Evolutionary conservation across 2,113 vertebrate genomes (phyloP).

Genomic region (Crotalus helleri): DNA sequence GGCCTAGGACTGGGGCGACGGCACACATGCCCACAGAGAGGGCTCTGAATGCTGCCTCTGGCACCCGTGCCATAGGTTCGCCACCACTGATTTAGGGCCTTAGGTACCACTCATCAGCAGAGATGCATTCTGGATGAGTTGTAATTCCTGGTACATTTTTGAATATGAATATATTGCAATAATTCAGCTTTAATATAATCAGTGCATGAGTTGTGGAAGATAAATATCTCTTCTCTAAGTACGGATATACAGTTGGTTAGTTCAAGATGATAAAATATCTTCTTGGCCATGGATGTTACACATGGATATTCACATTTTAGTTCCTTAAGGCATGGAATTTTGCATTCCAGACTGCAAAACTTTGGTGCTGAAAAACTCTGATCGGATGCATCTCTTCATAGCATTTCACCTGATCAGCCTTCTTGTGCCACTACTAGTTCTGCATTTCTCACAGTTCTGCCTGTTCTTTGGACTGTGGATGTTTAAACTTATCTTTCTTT

Average conservation of each 20-base stretch:
- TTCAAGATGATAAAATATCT: no score
- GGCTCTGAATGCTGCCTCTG: no score
- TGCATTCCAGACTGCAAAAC: no score
- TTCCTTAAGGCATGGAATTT: no score
- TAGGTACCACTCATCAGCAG: background rate
- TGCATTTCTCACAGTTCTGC: background rate
- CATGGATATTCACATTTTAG: no score
- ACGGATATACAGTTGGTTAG: no score
- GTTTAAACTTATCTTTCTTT: background rate
- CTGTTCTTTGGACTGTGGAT: background rate
- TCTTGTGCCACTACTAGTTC: background rate
- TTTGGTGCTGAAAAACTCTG: background rate
- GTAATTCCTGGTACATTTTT: background rate
- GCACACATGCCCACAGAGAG: no score
- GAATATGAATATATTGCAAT: background rate
- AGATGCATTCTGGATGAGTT: background rate
- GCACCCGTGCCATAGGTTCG: no score
- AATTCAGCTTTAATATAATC: background rate
- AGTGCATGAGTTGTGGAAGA: background rate
- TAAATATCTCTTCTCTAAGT: background rate
- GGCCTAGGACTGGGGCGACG: no score
- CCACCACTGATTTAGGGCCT: background rate
- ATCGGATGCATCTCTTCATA: background rate
- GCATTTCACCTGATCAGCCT: background rate
- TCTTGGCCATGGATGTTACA: no score